Conservation (phyloP, 2,888 invertebrate genomes). For the Erebia ligea region DNA sequence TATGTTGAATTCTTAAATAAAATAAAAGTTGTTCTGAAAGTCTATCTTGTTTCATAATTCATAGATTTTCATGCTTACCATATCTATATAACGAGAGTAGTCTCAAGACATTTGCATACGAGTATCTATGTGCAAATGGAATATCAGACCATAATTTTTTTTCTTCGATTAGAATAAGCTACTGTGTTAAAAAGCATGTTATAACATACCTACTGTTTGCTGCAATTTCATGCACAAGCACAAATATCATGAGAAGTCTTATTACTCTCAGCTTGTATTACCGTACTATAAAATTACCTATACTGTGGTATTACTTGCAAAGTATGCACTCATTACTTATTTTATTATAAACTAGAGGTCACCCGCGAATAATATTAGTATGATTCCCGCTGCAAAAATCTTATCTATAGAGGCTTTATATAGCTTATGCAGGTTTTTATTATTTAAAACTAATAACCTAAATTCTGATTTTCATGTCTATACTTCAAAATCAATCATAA, state of each 20-base stretch:
- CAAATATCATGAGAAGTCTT: neutral
- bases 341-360: too few relatives aligned
- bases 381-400: too few relatives aligned
- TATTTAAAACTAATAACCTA: too few relatives aligned
- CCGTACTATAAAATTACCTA: too few relatives aligned
- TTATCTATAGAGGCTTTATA: too few relatives aligned
- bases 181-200: neutral
- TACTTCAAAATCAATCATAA: too few relatives aligned
- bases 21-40: neutral
- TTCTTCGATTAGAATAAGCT: neutral
- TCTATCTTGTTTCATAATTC: conserved; percentile 12
- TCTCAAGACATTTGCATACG: conserved; percentile 12
- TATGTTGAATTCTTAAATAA: neutral
- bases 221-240: neutral
- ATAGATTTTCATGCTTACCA: conserved; percentile 24
- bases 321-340: too few relatives aligned
- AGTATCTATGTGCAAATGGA: conserved; percentile 18
- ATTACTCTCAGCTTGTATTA: neutral
- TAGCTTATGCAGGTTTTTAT: too few relatives aligned
- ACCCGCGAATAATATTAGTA: too few relatives aligned
- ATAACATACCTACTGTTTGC: neutral
- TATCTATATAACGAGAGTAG: conserved; percentile 28
- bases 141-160: conserved; percentile 9
- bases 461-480: too few relatives aligned
- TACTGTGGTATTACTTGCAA: too few relatives aligned